Percentiles rank a stretch among this genome's conserved stretches.
Conservation (phyloP, 2,888 invertebrate species). For the Cryptus armator region DNA sequence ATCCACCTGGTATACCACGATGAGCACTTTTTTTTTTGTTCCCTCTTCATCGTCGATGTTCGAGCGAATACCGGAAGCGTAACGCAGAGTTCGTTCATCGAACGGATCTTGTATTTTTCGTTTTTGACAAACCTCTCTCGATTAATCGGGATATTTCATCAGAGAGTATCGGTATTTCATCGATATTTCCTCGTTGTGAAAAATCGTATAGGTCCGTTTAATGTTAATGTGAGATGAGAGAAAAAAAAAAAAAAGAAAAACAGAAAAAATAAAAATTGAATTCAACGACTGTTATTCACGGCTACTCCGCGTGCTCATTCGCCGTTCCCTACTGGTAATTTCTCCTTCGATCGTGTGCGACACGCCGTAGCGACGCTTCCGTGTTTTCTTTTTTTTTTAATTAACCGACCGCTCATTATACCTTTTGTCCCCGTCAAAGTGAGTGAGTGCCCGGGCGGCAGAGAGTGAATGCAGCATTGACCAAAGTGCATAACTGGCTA, state of each 20-base stretch:
- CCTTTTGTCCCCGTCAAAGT: not conserved
- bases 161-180: not conserved
- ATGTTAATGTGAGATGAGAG: not conserved
- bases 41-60: constrained; percentile 22
- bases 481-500: not conserved
- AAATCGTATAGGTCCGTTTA: not conserved
- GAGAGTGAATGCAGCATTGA: constrained; percentile 6
- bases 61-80: constrained; percentile 34
- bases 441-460: not conserved
- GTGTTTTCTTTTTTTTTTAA: not conserved
- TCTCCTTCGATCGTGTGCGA: not conserved
- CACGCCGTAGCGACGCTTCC: not conserved
- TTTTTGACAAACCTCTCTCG: constrained; percentile 9
- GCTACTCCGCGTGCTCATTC: not conserved
- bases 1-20: constrained; percentile 32
- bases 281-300: constrained; percentile 1
- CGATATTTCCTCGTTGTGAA: not conserved
- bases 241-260: not conserved
- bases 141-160: constrained; percentile 28
- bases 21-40: constrained; percentile 21
- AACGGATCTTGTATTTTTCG: constrained; percentile 13
- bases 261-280: not conserved
- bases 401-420: constrained; percentile 13
- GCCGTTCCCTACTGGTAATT: not conserved
- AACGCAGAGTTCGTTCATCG: constrained; percentile 28